A percentile compares a stretch with the other conserved stretches of the same genome.
These are phyloP conservation scores for Cyprinella venusta DNA, from an alignment of 2,797 vertebrate genomes.

Conservation along the genomic window DNA sequence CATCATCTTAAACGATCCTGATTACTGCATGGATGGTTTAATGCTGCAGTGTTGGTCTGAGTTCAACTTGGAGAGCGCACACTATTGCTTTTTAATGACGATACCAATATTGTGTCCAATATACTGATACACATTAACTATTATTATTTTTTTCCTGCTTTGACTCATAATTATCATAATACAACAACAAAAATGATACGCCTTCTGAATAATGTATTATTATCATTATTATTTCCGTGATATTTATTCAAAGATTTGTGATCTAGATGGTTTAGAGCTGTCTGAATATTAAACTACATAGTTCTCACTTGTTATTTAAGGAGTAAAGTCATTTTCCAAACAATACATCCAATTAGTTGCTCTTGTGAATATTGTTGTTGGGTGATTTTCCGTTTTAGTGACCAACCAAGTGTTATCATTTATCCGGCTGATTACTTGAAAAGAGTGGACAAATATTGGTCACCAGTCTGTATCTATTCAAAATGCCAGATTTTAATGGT, in stretches of 20 bases:
- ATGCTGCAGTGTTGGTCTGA: slow-evolving; percentile 39
- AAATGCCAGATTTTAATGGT: slow-evolving; percentile 7
- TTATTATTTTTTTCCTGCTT: neutral
- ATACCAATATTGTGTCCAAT: neutral
- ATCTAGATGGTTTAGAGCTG: neutral
- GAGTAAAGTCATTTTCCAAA: neutral
- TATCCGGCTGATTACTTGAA: neutral
- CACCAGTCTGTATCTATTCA: neutral
- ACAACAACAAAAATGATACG: neutral
- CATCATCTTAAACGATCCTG: neutral
- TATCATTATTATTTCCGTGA: neutral
- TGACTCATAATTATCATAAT: neutral
- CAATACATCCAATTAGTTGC: neutral
- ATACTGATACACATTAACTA: neutral
- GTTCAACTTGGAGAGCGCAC: slow-evolving; percentile 36
- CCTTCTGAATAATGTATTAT: neutral
- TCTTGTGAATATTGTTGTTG: neutral
- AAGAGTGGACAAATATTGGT: neutral
- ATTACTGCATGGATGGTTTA: slow-evolving; percentile 18
- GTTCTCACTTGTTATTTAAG: neutral
- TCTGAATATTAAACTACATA: neutral
- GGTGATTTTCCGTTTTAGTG: neutral
- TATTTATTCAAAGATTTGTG: neutral
- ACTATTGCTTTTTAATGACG: neutral
- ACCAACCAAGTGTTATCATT: neutral